Base-by-base conservation (phyloP, 2,888 invertebrate genomes). In the Pegoplata infirma region DNA sequence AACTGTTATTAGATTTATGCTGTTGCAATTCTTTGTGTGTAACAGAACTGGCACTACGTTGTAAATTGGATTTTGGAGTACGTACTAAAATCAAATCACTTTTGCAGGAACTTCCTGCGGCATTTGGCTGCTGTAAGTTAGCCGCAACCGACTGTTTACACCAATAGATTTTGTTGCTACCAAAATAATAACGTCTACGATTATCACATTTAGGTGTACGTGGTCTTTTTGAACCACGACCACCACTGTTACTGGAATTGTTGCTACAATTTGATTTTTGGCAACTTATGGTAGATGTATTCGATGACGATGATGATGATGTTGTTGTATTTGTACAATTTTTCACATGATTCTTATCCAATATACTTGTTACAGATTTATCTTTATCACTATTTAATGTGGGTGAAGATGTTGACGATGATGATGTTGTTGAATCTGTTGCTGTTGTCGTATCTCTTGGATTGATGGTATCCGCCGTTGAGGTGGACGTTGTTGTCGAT, bases 161-260 rank as follows among this genome's bases (percentile, higher is more conserved):
- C 87, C 87, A 86, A 49, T 87, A 86, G 23, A 87, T 84, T 67
- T 85, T 86, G 79, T 84, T 87, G 76, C 82, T 86, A 44, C 86
- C 87, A 67, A 85, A 87, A 67, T 86, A 87, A 63, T 88, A 86
- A 10, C 87, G 84, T 14, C 64, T 66, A 17, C 80, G 81, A 46
- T 77, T 79, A 61, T 81, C 81, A 55, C 58, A 47, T 63, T 77
- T 81, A 14, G 72, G 72, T 10, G 68, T 78, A 19, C 51, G 81
- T 14, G 66, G 61, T 5, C 67, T 47, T 67, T 76, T 81, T 36
- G 8, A 19, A 8, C 76, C n/a, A n/a, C n/a, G n/a, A n/a, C n/a
- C n/a, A n/a, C n/a, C n/a, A n/a, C n/a, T n/a, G n/a, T n/a, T n/a
- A 32, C 21, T 69, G 5, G 63, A 53, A 53, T 61, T n/a, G n/a